Conservation (phyloP, 2,113 vertebrate species). For the Planiliza haematocheilus region DNA sequence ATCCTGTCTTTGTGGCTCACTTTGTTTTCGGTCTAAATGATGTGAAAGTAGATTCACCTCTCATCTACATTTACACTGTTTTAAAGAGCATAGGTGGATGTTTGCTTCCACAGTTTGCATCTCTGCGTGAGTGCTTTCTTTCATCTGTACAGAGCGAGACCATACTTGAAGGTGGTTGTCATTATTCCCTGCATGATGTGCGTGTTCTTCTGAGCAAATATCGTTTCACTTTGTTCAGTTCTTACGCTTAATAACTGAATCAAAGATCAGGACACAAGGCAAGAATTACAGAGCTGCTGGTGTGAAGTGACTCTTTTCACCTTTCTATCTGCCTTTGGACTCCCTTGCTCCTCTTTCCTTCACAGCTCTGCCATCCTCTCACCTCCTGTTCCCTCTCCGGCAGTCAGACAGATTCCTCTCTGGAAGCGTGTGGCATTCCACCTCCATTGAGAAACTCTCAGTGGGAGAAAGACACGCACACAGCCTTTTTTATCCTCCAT, state of each 20-base stretch:
- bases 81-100: conserved; percentile 24
- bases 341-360: conserved; percentile 13
- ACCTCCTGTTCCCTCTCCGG: conserved; percentile 26
- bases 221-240: conserved; percentile 7
- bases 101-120: conserved; percentile 4
- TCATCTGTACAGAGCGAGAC: conserved; percentile 35
- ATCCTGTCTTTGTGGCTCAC: conserved; percentile 13
- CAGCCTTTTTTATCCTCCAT: conserved; percentile 56
- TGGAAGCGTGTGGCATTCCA: conserved; percentile 67
- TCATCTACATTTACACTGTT: conserved; percentile 12
- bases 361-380: conserved; percentile 40
- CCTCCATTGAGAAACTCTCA: conserved; percentile 66
- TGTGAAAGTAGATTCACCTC: background rate
- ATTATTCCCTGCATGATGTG: conserved; percentile 9
- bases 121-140: conserved; percentile 29
- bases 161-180: background rate
- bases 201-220: conserved; percentile 10
- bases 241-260: conserved; percentile 26
- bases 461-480: conserved; percentile 51
- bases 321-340: conserved; percentile 32
- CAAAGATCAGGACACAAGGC: conserved; percentile 32
- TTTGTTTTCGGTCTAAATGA: conserved; percentile 19
- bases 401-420: conserved; percentile 59
- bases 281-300: conserved; percentile 27
- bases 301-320: conserved; percentile 27